A percentile compares a stretch with the other conserved stretches of the same genome.
phyloP scores from a whole-genome alignment of 2,888 invertebrate species.

The Harpalus rubripes region DNA sequence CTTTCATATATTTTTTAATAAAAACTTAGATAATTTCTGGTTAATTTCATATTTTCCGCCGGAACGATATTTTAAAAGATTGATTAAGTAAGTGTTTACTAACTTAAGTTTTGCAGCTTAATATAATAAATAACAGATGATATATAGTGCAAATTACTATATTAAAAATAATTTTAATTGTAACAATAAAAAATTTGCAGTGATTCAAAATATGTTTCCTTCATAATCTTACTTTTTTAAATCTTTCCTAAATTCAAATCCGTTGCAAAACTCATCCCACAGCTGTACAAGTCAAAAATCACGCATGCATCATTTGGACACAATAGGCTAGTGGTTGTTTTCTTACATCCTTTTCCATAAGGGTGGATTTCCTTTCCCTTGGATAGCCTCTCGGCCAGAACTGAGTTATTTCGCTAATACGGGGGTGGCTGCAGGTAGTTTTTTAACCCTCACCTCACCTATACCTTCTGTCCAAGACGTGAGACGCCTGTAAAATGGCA shows the following conservation, averaged over 20 bases:
- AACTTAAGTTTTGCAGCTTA: no score
- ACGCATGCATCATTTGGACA: constrained; percentile 67
- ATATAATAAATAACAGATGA: no score
- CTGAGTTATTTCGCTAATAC: constrained; percentile 69
- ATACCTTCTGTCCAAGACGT: constrained; percentile 58
- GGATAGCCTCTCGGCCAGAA: constrained; percentile 63
- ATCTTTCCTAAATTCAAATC: constrained; percentile 18
- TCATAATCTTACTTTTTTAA: constrained; percentile 3
- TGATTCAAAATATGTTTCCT: not conserved
- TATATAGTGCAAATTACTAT: no score
- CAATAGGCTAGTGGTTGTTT: constrained; percentile 47
- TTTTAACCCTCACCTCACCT: constrained; percentile 69
- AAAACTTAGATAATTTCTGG: no score
- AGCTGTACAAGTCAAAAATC: constrained; percentile 68
- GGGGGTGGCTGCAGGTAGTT: constrained; percentile 68
- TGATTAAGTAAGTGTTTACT: no score
- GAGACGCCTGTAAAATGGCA: constrained; percentile 64
- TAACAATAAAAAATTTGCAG: no score
- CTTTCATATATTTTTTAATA: no score
- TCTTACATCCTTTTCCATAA: constrained; percentile 34
- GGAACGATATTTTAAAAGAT: no score
- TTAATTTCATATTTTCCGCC: no score
- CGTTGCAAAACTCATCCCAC: constrained; percentile 54
- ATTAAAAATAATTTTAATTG: no score
- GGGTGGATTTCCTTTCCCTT: constrained; percentile 16